These are phyloP conservation scores for Sebastes paucispinis DNA, from an alignment of 2,797 vertebrate species.

Conservation along the genomic window DNA sequence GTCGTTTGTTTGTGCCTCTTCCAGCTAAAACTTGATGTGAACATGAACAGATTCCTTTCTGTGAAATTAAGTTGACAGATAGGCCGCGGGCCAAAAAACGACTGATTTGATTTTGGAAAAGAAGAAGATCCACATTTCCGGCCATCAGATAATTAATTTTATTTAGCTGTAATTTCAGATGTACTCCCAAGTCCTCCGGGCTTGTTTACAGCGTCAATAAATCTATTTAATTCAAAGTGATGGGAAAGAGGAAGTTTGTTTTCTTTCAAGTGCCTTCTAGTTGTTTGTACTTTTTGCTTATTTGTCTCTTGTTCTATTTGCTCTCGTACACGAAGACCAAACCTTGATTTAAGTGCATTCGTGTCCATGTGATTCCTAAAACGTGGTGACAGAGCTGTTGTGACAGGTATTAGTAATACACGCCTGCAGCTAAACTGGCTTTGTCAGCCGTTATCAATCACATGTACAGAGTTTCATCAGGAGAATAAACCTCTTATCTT, in stretches of 20 bases:
- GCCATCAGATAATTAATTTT: not conserved
- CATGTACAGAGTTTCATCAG: not conserved
- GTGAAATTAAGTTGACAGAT: slow-evolving; percentile 13
- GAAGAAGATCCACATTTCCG: slow-evolving; percentile 13
- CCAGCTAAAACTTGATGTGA: not conserved
- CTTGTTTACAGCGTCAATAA: not conserved
- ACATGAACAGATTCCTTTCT: not conserved
- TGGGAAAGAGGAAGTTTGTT: not conserved
- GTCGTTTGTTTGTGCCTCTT: not conserved
- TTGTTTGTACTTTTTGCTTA: not conserved
- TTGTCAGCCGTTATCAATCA: slow-evolving; percentile 24
- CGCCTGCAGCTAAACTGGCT: slow-evolving; percentile 8
- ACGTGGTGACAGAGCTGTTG: slow-evolving; percentile 6
- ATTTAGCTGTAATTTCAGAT: not conserved
- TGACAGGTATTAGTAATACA: slow-evolving; percentile 17
- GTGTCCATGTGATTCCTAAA: not conserved
- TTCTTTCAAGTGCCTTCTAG: not conserved
- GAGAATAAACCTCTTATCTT: slow-evolving; percentile 11
- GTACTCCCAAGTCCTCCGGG: not conserved
- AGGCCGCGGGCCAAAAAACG: not conserved
- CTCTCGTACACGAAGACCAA: not conserved
- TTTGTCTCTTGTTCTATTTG: not conserved
- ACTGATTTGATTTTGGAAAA: slow-evolving; percentile 17
- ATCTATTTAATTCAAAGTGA: not conserved
- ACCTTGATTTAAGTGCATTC: not conserved